Percentiles rank a stretch among this genome's conserved stretches.
These are phyloP conservation scores for Drosophila nr. perissopoda DNA, from an alignment of 2,888 invertebrate species.

Conservation along the genomic window DNA sequence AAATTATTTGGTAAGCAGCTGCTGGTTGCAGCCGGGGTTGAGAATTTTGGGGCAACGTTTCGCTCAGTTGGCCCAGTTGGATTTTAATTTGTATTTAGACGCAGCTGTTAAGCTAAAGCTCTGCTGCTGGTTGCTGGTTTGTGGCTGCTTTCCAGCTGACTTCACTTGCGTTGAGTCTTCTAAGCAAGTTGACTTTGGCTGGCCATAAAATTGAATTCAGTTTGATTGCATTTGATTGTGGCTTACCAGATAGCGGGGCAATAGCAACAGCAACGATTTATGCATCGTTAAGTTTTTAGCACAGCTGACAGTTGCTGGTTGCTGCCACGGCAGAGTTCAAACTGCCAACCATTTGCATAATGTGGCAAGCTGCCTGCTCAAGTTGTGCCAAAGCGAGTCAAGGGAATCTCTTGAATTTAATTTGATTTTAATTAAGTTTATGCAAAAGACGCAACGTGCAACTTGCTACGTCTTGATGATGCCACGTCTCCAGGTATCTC, in stretches of 20 bases:
- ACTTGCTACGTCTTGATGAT: constrained; percentile 1
- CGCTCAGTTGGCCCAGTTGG: constrained; percentile 36
- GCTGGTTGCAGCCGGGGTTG: constrained; percentile 12
- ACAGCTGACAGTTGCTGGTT: constrained; percentile 15
- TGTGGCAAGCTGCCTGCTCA: constrained; percentile 24
- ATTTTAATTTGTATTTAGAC: constrained; percentile 73
- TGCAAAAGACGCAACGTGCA: constrained; percentile 12
- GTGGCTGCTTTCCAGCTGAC: constrained; percentile 63
- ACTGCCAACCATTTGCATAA: constrained; percentile 69
- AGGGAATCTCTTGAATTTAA: constrained; percentile 54
- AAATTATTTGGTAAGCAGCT: constrained; percentile 62
- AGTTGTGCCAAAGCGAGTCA: constrained; percentile 6
- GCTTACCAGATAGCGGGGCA: constrained; percentile 69
- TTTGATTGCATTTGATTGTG: constrained; percentile 80
- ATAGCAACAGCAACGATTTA: constrained; percentile 54
- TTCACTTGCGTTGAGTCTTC: constrained; percentile 70
- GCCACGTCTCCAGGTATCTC: constrained; percentile 31
- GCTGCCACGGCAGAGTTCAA: constrained; percentile 20
- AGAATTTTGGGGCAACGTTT: constrained; percentile 30
- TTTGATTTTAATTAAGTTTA: constrained; percentile 74
- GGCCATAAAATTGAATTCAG: constrained; percentile 76
- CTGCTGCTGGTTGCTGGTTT: constrained; percentile 11
- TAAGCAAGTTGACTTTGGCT: constrained; percentile 50
- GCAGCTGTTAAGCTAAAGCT: constrained; percentile 57
- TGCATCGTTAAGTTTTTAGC: constrained; percentile 74